Evolutionary conservation across 2,888 invertebrate genomes (phyloP).

Genomic region (Temnothorax unifasciatus): DNA sequence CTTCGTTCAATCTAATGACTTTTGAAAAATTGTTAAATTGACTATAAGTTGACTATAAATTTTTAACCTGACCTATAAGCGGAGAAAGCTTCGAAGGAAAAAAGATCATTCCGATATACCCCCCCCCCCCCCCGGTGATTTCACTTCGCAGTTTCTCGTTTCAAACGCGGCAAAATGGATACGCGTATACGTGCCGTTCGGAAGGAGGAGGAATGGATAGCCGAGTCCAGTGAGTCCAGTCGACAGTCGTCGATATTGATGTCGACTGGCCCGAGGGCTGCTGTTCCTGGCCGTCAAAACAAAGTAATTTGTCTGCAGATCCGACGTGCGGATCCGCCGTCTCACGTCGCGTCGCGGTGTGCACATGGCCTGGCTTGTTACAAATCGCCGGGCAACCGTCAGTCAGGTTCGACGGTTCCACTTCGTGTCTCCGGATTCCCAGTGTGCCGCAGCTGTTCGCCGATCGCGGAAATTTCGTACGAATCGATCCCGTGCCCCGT

Average conservation of each 20-base stretch:
- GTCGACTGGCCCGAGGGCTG: conserved; percentile 58
- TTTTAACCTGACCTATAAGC: not conserved
- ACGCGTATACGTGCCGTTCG: not conserved
- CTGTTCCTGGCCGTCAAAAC: conserved; percentile 70
- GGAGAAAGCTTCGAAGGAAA: not conserved
- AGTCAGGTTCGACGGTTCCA: conserved; percentile 68
- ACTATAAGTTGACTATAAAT: not conserved
- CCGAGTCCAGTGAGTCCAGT: conserved; percentile 48
- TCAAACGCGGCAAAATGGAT: conserved; percentile 6
- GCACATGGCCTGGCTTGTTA: conserved; percentile 61
- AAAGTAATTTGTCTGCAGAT: conserved; percentile 73
- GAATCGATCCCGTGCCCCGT: conserved; percentile 34
- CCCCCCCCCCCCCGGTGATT: not conserved
- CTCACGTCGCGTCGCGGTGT: conserved; percentile 57
- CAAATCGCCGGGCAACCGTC: conserved; percentile 71
- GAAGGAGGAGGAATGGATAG: conserved; percentile 50
- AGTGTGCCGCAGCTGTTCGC: conserved; percentile 67
- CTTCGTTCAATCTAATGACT: not conserved
- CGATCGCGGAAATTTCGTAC: conserved; percentile 57
- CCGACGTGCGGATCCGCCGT: conserved; percentile 64
- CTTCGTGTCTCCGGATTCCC: conserved; percentile 56
- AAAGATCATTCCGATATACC: not conserved
- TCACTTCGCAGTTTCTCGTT: conserved; percentile 10
- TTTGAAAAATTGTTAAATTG: not conserved
- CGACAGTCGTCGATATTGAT: conserved; percentile 73